Evolutionary conservation across 2,113 vertebrate species (phyloP), one percentile per base, ranked within the genome.

Genomic region (Percopsis transmontana): DNA sequence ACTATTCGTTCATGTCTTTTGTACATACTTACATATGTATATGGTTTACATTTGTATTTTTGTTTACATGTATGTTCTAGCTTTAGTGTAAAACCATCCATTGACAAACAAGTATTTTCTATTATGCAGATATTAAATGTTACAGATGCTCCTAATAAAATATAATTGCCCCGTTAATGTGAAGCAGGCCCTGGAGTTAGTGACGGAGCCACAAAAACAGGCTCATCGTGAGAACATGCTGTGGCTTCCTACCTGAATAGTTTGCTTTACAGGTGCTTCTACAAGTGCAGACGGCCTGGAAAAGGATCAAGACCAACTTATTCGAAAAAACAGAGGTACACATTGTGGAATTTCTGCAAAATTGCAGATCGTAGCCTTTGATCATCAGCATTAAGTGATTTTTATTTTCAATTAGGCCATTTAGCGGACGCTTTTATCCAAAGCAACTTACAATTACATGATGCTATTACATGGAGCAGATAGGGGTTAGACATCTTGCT

Each of bases 271-370:
- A 62, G 68, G 64, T 63, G 61, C 20, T 44, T 21, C 11, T 57
- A 41, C 2, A 61, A 58, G n/a, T 70, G 19, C 74, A 68, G 72
- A 79, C 67, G 8, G 65, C 56, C 62, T 78, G 79, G 75, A 74
- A 53, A 2, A 1, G 33, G 24, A 27, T 71, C 72, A 72, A 56
- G 57, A 64, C 62, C 59, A 41, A 71, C 45, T 68, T 44, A 55
- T 78, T 23, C 20, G 20, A n/a, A 71, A n/a, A 70, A 51, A 18
- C 27, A 16, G 13, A 42, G 19, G 65, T 56, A 23, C 52, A 79
- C 71, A 41, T 13, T 12, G 1, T 54, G 62, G 73, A 84, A 78
- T 74, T 62, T 64, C 68, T 77, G 53, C 41, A 38, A 16, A 66
- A 66, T 40, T 20, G 42, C 24, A 15, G 33, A 20, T 19, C 72